Percentiles rank a stretch among this genome's conserved stretches.
Evolutionary conservation across 2,113 vertebrate species (phyloP).

Genomic region (Calyptommatus sinebrachiatus): DNA sequence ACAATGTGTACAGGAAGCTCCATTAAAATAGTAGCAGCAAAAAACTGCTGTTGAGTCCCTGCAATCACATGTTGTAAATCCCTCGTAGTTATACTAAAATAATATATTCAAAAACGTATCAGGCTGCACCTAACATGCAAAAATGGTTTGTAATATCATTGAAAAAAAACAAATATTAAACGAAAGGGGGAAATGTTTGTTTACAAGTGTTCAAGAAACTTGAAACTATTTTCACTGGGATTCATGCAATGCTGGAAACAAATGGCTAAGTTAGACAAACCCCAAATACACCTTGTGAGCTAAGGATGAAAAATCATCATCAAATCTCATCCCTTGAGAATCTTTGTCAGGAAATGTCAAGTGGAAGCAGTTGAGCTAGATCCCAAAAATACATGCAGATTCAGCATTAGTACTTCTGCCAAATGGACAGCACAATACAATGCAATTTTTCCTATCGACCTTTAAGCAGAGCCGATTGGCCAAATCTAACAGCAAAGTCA

Average conservation of each 20-base stretch:
- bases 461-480: not conserved
- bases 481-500: not conserved
- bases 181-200: not conserved
- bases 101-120: too few relatives aligned
- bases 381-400: not conserved
- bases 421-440: not conserved
- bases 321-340: not conserved
- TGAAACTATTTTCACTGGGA: not conserved
- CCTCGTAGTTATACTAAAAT: too few relatives aligned
- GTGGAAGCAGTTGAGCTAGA: not conserved
- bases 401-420: not conserved
- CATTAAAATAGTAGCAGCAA: too few relatives aligned
- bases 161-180: not conserved
- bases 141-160: too few relatives aligned
- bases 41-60: too few relatives aligned
- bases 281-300: not conserved
- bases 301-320: not conserved
- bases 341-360: not conserved
- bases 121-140: too few relatives aligned
- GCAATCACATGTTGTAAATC: too few relatives aligned
- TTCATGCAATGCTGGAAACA: not conserved
- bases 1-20: too few relatives aligned
- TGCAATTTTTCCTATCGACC: not conserved
- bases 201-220: not conserved
- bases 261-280: not conserved